Evolutionary conservation across 2,113 vertebrate species (phyloP).

Genomic region (Tetrao urogallus): DNA sequence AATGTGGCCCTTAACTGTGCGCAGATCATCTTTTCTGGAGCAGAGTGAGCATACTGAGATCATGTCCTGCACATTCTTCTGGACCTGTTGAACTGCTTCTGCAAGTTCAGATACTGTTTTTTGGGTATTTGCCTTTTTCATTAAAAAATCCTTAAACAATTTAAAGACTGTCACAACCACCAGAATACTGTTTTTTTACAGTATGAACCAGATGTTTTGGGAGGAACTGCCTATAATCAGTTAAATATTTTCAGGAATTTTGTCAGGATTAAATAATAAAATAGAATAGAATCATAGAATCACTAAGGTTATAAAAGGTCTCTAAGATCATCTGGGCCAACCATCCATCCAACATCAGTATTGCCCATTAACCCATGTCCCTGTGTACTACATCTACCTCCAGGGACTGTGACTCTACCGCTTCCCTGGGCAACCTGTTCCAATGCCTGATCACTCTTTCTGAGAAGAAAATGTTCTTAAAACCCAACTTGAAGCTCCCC

Average conservation of each 20-base stretch:
- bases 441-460: too few relatives aligned
- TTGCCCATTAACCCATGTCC: too few relatives aligned
- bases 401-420: too few relatives aligned
- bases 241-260: neutral
- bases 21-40: neutral
- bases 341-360: too few relatives aligned
- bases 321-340: too few relatives aligned
- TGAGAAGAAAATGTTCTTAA: too few relatives aligned
- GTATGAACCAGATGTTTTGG: neutral
- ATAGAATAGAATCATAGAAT: too few relatives aligned
- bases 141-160: neutral
- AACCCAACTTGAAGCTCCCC: too few relatives aligned
- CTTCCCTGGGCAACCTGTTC: too few relatives aligned
- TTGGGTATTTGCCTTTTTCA: rapidly evolving
- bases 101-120: neutral
- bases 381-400: too few relatives aligned
- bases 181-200: neutral
- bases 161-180: neutral
- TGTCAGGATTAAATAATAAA: neutral
- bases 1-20: neutral
- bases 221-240: neutral
- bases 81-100: neutral
- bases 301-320: too few relatives aligned
- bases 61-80: neutral
- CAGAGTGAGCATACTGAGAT: neutral